Evolutionary conservation across 2,888 invertebrate genomes (phyloP).

Genomic region (Icerya purchasi): DNA sequence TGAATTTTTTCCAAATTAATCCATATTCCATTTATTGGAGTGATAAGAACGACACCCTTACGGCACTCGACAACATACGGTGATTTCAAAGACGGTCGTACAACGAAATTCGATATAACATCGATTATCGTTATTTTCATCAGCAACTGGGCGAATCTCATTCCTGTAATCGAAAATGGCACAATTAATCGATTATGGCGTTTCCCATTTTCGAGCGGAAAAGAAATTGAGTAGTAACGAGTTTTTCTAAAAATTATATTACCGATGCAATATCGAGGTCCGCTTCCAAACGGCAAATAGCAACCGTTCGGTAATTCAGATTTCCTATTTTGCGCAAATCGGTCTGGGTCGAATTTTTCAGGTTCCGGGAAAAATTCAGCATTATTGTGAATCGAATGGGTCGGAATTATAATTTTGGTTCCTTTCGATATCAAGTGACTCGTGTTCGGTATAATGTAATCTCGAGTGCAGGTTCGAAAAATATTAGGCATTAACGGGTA

Average conservation of each 20-base stretch:
- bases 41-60: background rate
- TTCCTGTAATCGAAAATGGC: no score
- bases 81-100: background rate
- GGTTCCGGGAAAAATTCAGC: background rate
- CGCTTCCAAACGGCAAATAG: background rate
- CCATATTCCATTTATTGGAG: background rate
- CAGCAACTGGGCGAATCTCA: background rate
- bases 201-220: no score
- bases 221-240: no score
- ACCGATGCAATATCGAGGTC: background rate
- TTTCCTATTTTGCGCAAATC: background rate
- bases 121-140: background rate
- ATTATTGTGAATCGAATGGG: background rate
- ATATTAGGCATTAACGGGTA: background rate
- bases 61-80: background rate
- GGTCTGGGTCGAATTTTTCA: background rate
- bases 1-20: background rate
- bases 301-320: background rate
- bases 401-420: background rate
- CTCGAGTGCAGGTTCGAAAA: background rate
- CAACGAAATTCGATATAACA: background rate
- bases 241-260: no score
- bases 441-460: background rate
- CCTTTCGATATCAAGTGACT: background rate
- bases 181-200: no score